Evolutionary conservation across 2,113 vertebrate genomes (phyloP).

Genomic region (Callipepla squamata): DNA sequence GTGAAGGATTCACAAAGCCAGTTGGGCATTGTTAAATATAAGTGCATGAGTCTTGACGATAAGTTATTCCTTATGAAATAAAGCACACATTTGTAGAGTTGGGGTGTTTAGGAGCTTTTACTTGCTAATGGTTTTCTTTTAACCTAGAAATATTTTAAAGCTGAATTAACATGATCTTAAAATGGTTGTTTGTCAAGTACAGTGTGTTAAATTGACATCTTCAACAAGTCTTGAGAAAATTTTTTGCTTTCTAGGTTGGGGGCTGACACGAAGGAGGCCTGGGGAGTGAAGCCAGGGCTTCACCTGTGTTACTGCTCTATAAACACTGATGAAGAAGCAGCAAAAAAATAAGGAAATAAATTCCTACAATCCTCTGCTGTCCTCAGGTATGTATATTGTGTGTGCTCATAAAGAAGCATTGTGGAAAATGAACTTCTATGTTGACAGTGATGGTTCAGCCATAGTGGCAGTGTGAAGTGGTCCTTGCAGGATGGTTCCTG

Average conservation of each 20-base stretch:
- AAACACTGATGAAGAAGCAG: background rate
- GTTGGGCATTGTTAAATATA: background rate
- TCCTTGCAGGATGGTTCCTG: background rate
- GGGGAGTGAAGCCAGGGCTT: background rate
- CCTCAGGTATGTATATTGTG: background rate
- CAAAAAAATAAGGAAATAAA: background rate
- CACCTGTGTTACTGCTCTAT: background rate
- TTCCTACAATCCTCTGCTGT: background rate
- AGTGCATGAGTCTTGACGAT: rapidly evolving
- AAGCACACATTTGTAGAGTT: rapidly evolving
- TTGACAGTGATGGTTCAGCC: background rate
- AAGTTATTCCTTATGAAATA: background rate
- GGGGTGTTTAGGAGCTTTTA: background rate
- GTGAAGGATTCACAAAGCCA: background rate
- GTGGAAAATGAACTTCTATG: background rate
- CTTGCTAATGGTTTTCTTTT: background rate
- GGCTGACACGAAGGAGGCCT: background rate
- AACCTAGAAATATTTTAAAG: background rate
- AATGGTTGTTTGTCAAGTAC: background rate
- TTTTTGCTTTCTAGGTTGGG: background rate
- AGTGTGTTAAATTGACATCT: background rate
- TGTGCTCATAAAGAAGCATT: background rate
- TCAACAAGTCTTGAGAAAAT: background rate
- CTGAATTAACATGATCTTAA: background rate
- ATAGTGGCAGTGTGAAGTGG: background rate